Evolutionary conservation across 1,140 invertebrate genomes (phyloP), one percentile per base, ranked within the genome.

Genomic region (Danaus melanippus): DNA sequence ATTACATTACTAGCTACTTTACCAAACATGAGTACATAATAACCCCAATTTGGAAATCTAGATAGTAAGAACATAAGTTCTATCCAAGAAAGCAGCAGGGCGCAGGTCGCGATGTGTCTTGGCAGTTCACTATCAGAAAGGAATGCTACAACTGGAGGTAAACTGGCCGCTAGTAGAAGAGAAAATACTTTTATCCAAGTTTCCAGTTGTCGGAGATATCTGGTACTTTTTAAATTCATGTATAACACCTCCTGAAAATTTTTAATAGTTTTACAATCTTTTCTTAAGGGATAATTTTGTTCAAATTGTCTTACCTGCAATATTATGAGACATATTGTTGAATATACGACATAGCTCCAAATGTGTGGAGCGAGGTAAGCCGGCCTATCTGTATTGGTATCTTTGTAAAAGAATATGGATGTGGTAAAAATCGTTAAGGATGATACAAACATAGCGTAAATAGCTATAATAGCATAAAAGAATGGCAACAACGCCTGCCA

Each of bases 11-110:
- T 67, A 6, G 87, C 84, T 1, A 89, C 88, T 55, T 86, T 87
- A 21, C 79, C 79, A 71, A 89, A 89, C 88, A 89, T 89, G 0
- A 88, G 76, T 1, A 88, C 84, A 57, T 88, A 88, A 49, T 86
- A 89, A 5, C 87, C 88, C 69, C 79, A 89, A 60, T 84, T 83
- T 12, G 87, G 89, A 56, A 89, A 88, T 56, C 87, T 72, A 0
- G 89, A 89, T 10, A 89, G 59, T 7, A 89, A 62, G 42, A 89
- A 84, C 81, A 89, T 89, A 17, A 89, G 71, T 64, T 90, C 87
- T 42, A 87, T 67, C 89, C 89, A 90, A 2, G 87, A 76, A 8
- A 89, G 57, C 9, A 90, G 77, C 41, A 89, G 57, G 8, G 88
- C 83, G 11, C 87, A 58, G 1, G 90, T 87, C 0, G 89, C 81